Conservation (phyloP, 2,797 vertebrate species). For the Siniperca undulata region DNA sequence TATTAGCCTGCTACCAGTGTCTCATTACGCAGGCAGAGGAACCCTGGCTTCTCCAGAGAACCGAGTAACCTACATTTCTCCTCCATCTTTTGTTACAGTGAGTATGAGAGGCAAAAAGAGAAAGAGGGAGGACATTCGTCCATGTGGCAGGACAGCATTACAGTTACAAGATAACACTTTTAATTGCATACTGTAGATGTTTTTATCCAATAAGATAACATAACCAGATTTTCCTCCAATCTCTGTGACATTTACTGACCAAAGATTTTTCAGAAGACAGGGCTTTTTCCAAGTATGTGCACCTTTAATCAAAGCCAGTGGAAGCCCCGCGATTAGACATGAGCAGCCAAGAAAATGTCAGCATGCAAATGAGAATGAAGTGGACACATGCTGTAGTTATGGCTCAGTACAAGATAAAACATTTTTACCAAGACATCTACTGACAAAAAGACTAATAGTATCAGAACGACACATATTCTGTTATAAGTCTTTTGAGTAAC, state of each 20-base stretch:
- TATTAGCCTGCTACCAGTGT: conserved; percentile 9
- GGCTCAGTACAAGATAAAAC: background rate
- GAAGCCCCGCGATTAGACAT: background rate
- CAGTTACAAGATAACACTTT: background rate
- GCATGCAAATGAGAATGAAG: background rate
- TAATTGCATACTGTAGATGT: background rate
- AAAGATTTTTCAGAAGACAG: background rate
- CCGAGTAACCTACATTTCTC: conserved; percentile 59
- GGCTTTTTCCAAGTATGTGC: background rate
- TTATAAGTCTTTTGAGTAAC: background rate
- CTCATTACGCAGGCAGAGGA: conserved; percentile 21
- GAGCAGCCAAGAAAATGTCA: conserved; percentile 43
- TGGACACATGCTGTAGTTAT: background rate
- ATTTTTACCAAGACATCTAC: background rate
- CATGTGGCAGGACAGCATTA: background rate
- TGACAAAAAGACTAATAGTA: background rate
- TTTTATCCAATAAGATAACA: background rate
- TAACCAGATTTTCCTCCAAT: background rate
- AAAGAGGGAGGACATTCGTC: background rate
- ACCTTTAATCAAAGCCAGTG: conserved; percentile 17
- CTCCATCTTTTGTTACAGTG: conserved; percentile 27
- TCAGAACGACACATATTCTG: background rate
- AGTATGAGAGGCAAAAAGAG: background rate
- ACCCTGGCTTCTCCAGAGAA: conserved; percentile 51
- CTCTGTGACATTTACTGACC: conserved; percentile 38